A percentile compares a stretch with the other conserved stretches of the same genome.
Evolutionary conservation across 2,888 invertebrate species (phyloP).

Genomic region (Boloria euphrosyne): DNA sequence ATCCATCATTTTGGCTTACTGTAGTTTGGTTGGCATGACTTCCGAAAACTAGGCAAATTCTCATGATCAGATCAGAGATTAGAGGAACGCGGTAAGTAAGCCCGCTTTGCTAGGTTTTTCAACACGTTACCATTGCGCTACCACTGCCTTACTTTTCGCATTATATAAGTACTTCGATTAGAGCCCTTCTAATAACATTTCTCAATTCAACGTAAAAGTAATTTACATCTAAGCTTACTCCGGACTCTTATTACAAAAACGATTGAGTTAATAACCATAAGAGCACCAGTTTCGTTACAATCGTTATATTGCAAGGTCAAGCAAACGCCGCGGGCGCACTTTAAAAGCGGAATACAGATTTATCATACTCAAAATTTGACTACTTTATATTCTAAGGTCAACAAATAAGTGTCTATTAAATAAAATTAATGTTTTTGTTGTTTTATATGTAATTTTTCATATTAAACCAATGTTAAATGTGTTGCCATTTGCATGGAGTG

Average conservation of each 20-base stretch:
- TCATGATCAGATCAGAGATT: no score
- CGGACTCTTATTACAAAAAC: constrained; percentile 29
- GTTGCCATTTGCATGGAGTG: neutral
- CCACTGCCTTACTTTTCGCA: neutral
- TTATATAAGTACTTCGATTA: neutral
- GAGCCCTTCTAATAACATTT: constrained; percentile 15
- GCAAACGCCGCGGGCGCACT: constrained; percentile 46
- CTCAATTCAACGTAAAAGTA: constrained; percentile 17
- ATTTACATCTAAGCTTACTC: constrained; percentile 11
- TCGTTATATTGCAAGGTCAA: constrained; percentile 60
- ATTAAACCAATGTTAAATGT: neutral
- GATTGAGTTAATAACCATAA: constrained; percentile 40
- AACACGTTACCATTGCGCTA: no score
- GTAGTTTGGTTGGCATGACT: neutral
- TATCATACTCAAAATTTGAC: constrained; percentile 59
- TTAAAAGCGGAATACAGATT: constrained; percentile 61
- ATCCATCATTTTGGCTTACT: neutral
- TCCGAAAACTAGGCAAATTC: neutral
- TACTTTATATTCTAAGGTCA: constrained; percentile 37
- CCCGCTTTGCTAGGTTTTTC: no score
- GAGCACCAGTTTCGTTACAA: constrained; percentile 50
- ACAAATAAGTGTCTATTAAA: constrained; percentile 22
- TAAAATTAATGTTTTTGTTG: constrained; percentile 16
- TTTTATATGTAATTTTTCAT: constrained; percentile 10
- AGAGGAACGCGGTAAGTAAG: no score